Conservation (phyloP, 2,888 invertebrate genomes). For the Scaptomyza tumidula region DNA sequence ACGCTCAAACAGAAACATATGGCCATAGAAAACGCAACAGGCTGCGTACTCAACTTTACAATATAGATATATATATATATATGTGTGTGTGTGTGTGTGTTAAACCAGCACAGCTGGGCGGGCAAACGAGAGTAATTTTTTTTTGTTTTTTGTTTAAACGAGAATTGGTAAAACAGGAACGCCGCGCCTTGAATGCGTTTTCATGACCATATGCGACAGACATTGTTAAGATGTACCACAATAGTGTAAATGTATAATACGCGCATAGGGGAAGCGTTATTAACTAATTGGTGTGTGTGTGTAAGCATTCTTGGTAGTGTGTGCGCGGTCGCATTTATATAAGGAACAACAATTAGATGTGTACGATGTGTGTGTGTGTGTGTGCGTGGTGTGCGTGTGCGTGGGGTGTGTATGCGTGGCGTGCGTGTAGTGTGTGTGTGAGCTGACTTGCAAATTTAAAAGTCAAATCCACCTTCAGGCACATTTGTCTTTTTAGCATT, state of each 20-base stretch:
- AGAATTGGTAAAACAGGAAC: background rate
- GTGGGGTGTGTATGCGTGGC: slow-evolving; percentile 1
- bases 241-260: slow-evolving; percentile 5
- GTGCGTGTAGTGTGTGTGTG: too few species aligned
- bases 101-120: slow-evolving; percentile 38
- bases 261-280: slow-evolving; percentile 1
- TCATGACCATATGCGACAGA: slow-evolving; percentile 45
- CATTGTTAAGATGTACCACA: slow-evolving; percentile 29
- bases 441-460: slow-evolving; percentile 60
- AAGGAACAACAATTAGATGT: background rate
- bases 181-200: slow-evolving; percentile 48
- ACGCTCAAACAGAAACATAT: slow-evolving; percentile 36
- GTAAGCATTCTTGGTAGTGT: slow-evolving; percentile 4
- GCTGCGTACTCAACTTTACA: slow-evolving; percentile 9
- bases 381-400: background rate
- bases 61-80: background rate
- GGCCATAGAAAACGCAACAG: slow-evolving; percentile 57
- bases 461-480: slow-evolving; percentile 83
- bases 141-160: background rate
- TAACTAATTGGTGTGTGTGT: slow-evolving; percentile 1
- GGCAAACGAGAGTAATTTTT: background rate
- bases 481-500: slow-evolving; percentile 74
- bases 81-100: background rate
- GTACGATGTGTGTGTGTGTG: background rate
- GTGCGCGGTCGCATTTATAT: background rate